Evolutionary conservation across 2,888 invertebrate genomes (phyloP).

Genomic region (Falcaria lacertinaria): DNA sequence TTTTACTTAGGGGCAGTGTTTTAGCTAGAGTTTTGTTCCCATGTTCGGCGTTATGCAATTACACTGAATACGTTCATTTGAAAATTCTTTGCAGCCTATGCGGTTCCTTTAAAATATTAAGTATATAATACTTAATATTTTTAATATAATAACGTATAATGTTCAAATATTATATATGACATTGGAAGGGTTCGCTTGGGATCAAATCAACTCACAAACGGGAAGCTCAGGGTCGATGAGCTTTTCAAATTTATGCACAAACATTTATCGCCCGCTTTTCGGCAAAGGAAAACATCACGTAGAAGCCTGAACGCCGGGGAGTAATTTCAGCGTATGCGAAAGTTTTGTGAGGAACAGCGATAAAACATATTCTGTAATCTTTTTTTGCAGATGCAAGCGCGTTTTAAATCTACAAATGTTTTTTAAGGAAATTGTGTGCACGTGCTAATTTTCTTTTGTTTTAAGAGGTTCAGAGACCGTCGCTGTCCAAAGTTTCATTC

Average conservation of each 20-base stretch:
- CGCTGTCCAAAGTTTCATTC: no score
- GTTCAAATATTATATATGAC: conserved; percentile 8
- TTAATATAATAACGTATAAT: no score
- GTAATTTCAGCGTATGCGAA: conserved; percentile 27
- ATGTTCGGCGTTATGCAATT: conserved; percentile 14
- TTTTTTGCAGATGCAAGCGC: not conserved
- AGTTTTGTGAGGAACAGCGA: conserved; percentile 26
- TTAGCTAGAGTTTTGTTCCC: conserved; percentile 22
- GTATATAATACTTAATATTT: no score
- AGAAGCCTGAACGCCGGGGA: conserved; percentile 22
- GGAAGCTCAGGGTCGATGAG: conserved; percentile 33
- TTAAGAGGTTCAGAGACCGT: no score
- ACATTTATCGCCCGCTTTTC: conserved; percentile 45
- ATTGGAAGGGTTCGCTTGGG: conserved; percentile 28
- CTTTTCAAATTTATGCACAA: conserved; percentile 49
- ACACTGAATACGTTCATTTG: conserved; percentile 9
- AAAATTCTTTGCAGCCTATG: conserved; percentile 6
- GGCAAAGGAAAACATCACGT: conserved; percentile 31
- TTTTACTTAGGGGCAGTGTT: conserved; percentile 50
- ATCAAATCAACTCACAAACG: conserved; percentile 30
- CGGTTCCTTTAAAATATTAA: conserved; percentile 4
- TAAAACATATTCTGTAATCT: conserved; percentile 19
- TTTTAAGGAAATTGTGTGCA: no score
- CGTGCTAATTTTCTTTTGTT: not conserved
- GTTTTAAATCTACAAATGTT: not conserved